Conservation (phyloP, 2,888 invertebrate genomes). For the Plagodis pulveraria region DNA sequence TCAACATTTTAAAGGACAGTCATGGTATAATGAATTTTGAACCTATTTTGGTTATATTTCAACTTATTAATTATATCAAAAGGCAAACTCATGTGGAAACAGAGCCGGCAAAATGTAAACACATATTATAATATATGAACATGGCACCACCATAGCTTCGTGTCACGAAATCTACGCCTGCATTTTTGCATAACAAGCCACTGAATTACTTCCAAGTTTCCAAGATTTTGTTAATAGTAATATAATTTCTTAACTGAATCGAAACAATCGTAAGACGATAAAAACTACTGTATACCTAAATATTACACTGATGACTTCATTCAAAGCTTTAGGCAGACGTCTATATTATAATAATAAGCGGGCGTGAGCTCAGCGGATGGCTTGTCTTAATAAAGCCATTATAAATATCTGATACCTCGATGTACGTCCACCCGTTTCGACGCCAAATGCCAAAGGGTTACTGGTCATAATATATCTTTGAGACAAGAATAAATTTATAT, state of each 20-base stretch:
- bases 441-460: constrained; percentile 74
- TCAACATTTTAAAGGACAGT: constrained; percentile 25
- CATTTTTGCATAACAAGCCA: constrained; percentile 80
- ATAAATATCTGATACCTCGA: constrained; percentile 79
- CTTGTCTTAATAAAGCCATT: constrained; percentile 83
- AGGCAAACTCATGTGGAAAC: constrained; percentile 58
- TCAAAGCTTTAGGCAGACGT: constrained; percentile 80
- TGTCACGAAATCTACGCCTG: constrained; percentile 77
- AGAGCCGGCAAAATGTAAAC: constrained; percentile 66
- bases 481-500: constrained; percentile 57
- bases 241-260: constrained; percentile 4
- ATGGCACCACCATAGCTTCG: constrained; percentile 65
- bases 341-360: constrained; percentile 85
- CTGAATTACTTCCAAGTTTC: not conserved
- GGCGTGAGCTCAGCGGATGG: constrained; percentile 76
- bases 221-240: constrained; percentile 2
- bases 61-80: constrained; percentile 56
- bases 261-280: constrained; percentile 30
- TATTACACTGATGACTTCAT: constrained; percentile 76
- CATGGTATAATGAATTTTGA: constrained; percentile 34
- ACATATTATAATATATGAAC: constrained; percentile 66
- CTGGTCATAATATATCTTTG: constrained; percentile 56
- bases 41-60: constrained; percentile 56
- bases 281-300: constrained; percentile 33
- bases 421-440: constrained; percentile 62